Conservation (phyloP, 1,140 invertebrate species). For the Bombus ignitus region DNA sequence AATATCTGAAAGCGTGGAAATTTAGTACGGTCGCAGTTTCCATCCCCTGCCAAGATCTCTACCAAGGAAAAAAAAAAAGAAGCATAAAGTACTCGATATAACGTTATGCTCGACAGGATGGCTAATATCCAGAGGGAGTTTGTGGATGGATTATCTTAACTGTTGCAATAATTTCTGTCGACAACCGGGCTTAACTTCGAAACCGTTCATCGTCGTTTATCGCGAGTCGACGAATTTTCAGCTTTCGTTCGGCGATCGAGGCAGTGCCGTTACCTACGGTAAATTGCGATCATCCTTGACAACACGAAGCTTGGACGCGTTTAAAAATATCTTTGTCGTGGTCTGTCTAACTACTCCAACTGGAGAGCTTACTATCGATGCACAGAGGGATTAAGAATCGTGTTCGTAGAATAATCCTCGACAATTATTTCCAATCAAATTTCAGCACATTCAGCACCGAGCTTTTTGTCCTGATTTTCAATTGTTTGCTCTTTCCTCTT, state of each 20-base stretch:
- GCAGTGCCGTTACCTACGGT: background rate
- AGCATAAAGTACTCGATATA: background rate
- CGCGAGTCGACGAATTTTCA: slow-evolving; percentile 37
- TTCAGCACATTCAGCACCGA: background rate
- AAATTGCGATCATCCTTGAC: background rate
- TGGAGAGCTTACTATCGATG: background rate
- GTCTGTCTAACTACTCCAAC: background rate
- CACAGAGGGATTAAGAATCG: background rate
- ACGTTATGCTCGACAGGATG: background rate
- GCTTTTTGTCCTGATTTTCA: background rate
- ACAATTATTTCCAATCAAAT: slow-evolving; percentile 12
- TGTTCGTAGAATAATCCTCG: background rate
- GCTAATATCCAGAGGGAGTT: slow-evolving; percentile 13
- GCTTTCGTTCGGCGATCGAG: background rate
- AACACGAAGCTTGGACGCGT: background rate
- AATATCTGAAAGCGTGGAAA: background rate
- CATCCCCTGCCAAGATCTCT: background rate
- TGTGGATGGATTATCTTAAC: slow-evolving; percentile 56
- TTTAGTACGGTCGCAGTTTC: background rate
- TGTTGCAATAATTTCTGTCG: slow-evolving; percentile 54
- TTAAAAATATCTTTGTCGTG: slow-evolving; percentile 21
- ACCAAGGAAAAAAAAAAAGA: no score
- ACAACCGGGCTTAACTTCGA: slow-evolving; percentile 5
- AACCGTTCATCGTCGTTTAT: slow-evolving; percentile 49
- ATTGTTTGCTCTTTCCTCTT: background rate